Conservation (phyloP, 2,888 invertebrate species). For the Dolichopus griseipennis region DNA sequence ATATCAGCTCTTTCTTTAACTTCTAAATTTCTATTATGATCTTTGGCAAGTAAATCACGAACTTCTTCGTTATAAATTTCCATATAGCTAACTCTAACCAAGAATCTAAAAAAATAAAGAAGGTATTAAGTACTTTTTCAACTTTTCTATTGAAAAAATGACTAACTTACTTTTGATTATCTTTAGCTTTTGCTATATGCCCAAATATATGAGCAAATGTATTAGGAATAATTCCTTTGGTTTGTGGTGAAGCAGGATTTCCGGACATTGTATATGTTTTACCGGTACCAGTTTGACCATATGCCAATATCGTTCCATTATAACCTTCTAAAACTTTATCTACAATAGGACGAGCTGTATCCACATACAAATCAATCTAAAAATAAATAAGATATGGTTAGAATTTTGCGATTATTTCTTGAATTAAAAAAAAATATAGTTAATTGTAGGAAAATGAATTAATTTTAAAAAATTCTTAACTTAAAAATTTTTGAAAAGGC, state of each 20-base stretch:
- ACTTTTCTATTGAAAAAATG: background rate
- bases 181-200: constrained; percentile 88
- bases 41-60: constrained; percentile 83
- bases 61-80: constrained; percentile 99
- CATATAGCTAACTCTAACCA: constrained; percentile 94
- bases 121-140: constrained; percentile 14
- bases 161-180: constrained; percentile 68
- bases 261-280: constrained; percentile 99
- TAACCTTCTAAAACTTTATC: constrained; percentile 94
- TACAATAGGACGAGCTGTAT: constrained; percentile 92
- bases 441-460: too few species aligned
- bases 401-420: too few species aligned
- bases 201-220: constrained; percentile 99
- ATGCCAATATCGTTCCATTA: constrained; percentile 88
- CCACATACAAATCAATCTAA: constrained; percentile 87
- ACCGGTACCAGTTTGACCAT: constrained; percentile 92
- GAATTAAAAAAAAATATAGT: too few species aligned
- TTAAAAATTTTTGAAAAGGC: too few species aligned
- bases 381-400: background rate
- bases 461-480: too few species aligned
- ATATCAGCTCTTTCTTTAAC: constrained; percentile 93
- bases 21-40: constrained; percentile 76
- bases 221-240: constrained; percentile 95
- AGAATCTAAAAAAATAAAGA: constrained; percentile 54
- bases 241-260: constrained; percentile 72